Conservation (phyloP, 2,113 vertebrate species). For the Dromaius novaehollandiae region DNA sequence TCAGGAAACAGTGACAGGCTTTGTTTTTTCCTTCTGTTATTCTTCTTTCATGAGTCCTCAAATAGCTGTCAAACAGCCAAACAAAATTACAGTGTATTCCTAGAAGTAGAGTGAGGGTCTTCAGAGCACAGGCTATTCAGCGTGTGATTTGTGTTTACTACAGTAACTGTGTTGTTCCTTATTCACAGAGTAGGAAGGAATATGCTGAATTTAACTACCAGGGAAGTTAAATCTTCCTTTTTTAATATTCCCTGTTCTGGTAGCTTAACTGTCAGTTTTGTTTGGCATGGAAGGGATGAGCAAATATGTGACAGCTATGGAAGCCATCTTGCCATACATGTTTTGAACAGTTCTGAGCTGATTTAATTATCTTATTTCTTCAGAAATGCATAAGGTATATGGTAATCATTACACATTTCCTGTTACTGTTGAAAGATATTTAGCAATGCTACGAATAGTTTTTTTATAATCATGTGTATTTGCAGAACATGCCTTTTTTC, state of each 20-base stretch:
- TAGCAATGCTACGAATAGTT: not conserved
- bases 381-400: not conserved
- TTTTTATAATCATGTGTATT: not conserved
- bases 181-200: not conserved
- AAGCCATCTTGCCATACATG: not conserved
- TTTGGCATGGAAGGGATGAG: not conserved
- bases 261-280: not conserved
- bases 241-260: not conserved
- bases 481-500: not conserved
- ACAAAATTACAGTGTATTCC: not conserved
- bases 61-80: conserved; percentile 3
- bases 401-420: not conserved
- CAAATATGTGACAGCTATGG: not conserved
- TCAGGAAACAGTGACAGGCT: not conserved
- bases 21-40: not conserved
- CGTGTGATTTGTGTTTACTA: not conserved
- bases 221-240: not conserved
- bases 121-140: not conserved
- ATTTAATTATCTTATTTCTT: not conserved
- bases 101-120: not conserved
- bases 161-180: not conserved
- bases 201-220: not conserved
- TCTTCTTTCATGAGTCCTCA: not conserved
- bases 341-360: conserved; percentile 2
- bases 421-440: not conserved